Evolutionary conservation across 2,113 vertebrate species (phyloP).

Genomic region (Oriolus oriolus): DNA sequence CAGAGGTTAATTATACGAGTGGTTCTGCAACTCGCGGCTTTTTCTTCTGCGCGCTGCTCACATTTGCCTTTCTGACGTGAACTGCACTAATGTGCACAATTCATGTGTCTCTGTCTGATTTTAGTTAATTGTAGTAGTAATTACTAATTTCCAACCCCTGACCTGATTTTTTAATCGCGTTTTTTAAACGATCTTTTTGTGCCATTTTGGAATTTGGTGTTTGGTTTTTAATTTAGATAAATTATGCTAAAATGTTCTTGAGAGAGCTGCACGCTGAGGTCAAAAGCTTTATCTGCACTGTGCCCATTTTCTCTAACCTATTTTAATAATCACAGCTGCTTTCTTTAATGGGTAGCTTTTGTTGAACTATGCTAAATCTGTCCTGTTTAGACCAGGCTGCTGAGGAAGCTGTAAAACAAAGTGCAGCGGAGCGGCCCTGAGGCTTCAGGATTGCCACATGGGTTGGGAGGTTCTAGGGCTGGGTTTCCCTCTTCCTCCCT

Average conservation of each 20-base stretch:
- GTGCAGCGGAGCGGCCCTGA: rapidly evolving
- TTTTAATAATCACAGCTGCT: constrained; percentile 46
- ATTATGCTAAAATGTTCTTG: constrained; percentile 48
- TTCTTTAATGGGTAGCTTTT: constrained; percentile 46
- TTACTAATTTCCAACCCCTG: constrained; percentile 52
- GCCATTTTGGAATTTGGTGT: constrained; percentile 38
- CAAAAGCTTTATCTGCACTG: constrained; percentile 32
- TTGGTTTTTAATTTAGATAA: constrained; percentile 65
- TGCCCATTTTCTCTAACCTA: constrained; percentile 51
- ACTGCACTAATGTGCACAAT: constrained; percentile 38
- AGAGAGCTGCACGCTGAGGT: constrained; percentile 4
- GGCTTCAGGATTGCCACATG: rapidly evolving
- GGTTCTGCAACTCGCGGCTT: neutral
- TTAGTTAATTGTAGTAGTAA: constrained; percentile 62
- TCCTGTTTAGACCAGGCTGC: constrained; percentile 9
- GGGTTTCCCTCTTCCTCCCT: neutral
- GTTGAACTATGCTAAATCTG: constrained; percentile 12
- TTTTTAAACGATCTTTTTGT: constrained; percentile 38
- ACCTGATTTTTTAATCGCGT: constrained; percentile 37
- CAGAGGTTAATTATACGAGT: constrained; percentile 44
- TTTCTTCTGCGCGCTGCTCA: neutral
- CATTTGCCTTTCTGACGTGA: constrained; percentile 43
- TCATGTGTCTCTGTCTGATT: constrained; percentile 44
- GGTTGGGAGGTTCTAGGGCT: neutral
- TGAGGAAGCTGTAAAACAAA: neutral